Evolutionary conservation across 2,797 vertebrate species (phyloP).

Genomic region (Hyperoplus lanceolatus): DNA sequence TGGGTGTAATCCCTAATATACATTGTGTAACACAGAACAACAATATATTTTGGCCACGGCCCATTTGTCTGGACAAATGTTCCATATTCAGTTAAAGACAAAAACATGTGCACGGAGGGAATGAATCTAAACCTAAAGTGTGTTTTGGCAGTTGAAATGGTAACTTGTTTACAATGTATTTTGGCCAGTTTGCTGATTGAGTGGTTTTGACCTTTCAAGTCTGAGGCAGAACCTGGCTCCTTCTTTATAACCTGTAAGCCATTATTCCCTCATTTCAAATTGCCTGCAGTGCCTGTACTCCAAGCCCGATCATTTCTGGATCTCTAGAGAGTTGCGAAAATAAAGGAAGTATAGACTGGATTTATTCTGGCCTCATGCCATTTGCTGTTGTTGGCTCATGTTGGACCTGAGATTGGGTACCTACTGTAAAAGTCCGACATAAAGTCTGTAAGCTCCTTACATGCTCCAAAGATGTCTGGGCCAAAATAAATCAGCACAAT

Average conservation of each 20-base stretch:
- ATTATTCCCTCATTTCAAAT: not conserved
- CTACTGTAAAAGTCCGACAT: conserved; percentile 34
- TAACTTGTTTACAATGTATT: not conserved
- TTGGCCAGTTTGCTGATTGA: conserved; percentile 3
- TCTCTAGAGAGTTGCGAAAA: conserved; percentile 33
- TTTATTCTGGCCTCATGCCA: conserved; percentile 46
- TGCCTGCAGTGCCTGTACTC: conserved; percentile 3
- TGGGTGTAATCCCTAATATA: not conserved
- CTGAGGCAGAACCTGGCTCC: not conserved
- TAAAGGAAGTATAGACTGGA: conserved; percentile 30
- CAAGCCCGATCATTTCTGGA: conserved; percentile 33
- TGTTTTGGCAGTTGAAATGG: not conserved
- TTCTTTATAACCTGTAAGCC: not conserved
- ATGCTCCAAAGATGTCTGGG: conserved; percentile 40
- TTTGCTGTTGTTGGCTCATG: conserved; percentile 36
- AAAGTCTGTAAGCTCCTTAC: conserved; percentile 40
- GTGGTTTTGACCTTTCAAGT: not conserved
- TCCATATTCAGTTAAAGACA: not conserved
- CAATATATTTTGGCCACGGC: not conserved
- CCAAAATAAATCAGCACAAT: conserved; percentile 31
- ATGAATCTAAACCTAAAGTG: not conserved
- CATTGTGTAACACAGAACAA: too few species aligned
- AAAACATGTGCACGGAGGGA: not conserved
- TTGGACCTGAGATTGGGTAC: conserved; percentile 27
- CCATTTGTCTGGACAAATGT: not conserved